phyloP scores from a whole-genome alignment of 37 sponge, comb jelly and placozoan genomes.

The Ephydatia muelleri region DNA sequence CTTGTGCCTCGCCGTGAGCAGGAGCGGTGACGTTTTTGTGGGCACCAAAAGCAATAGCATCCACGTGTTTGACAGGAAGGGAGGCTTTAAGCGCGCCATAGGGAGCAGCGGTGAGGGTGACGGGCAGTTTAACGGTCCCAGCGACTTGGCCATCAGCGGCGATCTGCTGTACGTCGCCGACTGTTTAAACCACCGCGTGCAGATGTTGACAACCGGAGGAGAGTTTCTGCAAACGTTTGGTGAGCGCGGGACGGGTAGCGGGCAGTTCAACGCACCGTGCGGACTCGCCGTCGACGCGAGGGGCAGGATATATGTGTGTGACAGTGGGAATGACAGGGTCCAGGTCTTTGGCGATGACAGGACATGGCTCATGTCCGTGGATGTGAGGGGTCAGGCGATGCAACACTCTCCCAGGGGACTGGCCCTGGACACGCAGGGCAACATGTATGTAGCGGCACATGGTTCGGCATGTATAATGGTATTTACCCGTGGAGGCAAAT shows the following conservation, averaged over 20 bases:
- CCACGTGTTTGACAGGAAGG: not conserved
- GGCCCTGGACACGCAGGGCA: not conserved
- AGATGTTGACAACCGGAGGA: not conserved
- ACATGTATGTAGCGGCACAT: conserved; percentile 2
- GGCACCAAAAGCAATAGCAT: not conserved
- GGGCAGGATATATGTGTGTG: conserved; percentile 22
- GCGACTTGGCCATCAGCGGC: not conserved
- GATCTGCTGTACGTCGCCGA: not conserved
- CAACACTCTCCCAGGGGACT: conserved; percentile 14
- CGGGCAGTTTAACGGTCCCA: not conserved
- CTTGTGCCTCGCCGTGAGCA: not conserved
- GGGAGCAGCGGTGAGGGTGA: not conserved
- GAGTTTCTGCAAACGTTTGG: conserved; percentile 16
- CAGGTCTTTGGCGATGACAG: conserved; percentile 17
- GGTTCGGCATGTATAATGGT: not conserved
- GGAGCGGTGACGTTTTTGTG: not conserved
- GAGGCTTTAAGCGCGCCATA: not conserved
- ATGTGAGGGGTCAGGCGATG: not conserved
- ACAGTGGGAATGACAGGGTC: conserved; percentile 15
- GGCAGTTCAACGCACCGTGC: conserved; percentile 9
- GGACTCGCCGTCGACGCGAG: conserved; percentile 4
- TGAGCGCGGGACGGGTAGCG: not conserved
- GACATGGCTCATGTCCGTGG: not conserved
- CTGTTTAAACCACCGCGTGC: conserved; percentile 19
- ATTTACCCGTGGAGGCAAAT: not conserved